These are phyloP conservation scores for Doris montereyensis DNA, from an alignment of 2,888 invertebrate species.

Conservation along the genomic window DNA sequence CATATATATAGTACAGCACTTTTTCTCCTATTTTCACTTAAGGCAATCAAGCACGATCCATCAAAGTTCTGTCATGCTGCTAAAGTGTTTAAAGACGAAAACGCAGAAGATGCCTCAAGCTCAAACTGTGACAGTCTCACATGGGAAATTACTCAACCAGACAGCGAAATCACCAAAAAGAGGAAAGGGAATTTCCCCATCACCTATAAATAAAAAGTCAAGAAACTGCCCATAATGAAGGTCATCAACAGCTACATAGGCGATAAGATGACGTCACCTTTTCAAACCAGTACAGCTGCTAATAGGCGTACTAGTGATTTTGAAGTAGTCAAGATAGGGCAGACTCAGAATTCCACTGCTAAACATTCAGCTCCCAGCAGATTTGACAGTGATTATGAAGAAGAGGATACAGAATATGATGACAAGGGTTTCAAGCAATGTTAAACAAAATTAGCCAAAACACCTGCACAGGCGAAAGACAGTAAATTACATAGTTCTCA, in stretches of 20 bases:
- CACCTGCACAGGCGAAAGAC: no score
- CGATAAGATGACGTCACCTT: no score
- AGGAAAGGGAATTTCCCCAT: slow-evolving; percentile 38
- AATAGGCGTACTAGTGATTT: slow-evolving; percentile 34
- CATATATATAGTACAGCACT: neutral
- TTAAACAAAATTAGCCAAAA: no score
- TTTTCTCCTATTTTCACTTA: slow-evolving; percentile 43
- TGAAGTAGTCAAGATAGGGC: slow-evolving; percentile 36
- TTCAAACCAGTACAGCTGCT: no score
- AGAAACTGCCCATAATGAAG: neutral
- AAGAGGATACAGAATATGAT: no score
- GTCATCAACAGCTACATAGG: no score
- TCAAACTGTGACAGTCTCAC: slow-evolving; percentile 46
- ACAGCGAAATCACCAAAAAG: slow-evolving; percentile 42
- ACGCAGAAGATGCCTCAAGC: neutral
- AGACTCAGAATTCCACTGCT: no score
- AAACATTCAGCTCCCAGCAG: slow-evolving; percentile 18
- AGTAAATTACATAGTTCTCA: no score
- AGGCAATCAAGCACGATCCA: slow-evolving; percentile 55
- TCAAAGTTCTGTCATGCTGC: slow-evolving; percentile 63
- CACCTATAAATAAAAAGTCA: neutral
- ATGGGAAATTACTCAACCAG: slow-evolving; percentile 51
- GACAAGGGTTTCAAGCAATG: no score
- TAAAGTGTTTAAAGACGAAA: slow-evolving; percentile 54
- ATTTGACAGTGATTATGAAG: slow-evolving; percentile 38